Conservation (phyloP, 2,113 vertebrate species). For the Chionis minor region DNA sequence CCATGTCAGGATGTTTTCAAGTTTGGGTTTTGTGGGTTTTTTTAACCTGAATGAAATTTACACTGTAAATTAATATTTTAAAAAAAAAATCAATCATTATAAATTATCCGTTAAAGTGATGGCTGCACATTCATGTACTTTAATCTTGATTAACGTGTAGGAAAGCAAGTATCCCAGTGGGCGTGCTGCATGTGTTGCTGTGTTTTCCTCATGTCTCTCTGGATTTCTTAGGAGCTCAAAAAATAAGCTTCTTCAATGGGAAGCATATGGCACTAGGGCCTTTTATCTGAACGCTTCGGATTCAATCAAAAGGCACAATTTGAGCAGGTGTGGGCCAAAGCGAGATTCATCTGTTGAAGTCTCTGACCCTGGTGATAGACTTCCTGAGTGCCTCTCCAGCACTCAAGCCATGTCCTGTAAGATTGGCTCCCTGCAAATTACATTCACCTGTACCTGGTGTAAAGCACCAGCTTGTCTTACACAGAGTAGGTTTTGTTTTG, state of each 20-base stretch:
- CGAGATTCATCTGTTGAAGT: not conserved
- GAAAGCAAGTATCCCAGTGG: constrained; percentile 44
- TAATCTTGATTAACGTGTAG: constrained; percentile 64
- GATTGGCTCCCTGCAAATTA: not conserved
- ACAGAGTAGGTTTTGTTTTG: not conserved
- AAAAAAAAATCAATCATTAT: constrained; percentile 66
- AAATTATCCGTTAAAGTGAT: constrained; percentile 66
- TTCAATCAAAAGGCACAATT: constrained; percentile 53
- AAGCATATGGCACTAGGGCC: not conserved
- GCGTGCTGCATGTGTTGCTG: constrained; percentile 36
- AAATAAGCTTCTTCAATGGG: not conserved
- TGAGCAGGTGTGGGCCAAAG: constrained; percentile 10
- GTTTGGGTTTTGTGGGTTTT: not conserved
- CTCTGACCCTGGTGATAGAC: not conserved
- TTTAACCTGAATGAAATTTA: constrained; percentile 41
- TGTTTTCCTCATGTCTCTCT: constrained; percentile 13
- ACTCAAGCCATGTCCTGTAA: not conserved
- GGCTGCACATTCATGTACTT: constrained; percentile 57
- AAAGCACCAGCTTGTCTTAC: not conserved
- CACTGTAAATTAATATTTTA: constrained; percentile 39
- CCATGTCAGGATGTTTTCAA: constrained; percentile 9
- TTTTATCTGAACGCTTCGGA: constrained; percentile 45
- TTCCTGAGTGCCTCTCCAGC: not conserved
- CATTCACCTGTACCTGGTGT: not conserved
- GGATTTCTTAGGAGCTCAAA: constrained; percentile 22